phyloP scores from a whole-genome alignment of 2,888 invertebrate species.

The Pseudolycoriella hygida region DNA sequence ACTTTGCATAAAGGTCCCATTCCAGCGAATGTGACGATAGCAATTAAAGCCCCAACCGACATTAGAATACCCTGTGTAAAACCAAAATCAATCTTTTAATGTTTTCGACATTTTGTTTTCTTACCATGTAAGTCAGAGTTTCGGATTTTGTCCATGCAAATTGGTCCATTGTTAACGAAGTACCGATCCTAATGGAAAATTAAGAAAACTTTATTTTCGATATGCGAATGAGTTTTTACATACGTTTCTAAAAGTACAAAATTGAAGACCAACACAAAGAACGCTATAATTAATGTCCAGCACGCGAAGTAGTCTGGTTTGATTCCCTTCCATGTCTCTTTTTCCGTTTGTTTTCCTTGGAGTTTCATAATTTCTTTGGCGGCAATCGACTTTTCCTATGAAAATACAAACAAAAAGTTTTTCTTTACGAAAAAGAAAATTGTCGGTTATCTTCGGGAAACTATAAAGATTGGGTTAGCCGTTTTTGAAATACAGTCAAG shows the following conservation, averaged over 20 bases:
- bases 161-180: conserved; percentile 74
- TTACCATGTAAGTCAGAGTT: conserved; percentile 58
- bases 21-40: conserved; percentile 50
- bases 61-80: conserved; percentile 39
- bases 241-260: conserved; percentile 74
- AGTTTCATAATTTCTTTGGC: conserved; percentile 60
- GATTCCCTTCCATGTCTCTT: conserved; percentile 49
- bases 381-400: conserved; percentile 48
- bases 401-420: not conserved
- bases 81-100: too few species aligned
- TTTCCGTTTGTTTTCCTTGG: conserved; percentile 51
- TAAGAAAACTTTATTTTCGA: not conserved
- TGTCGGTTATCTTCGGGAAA: too few species aligned
- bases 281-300: conserved; percentile 62
- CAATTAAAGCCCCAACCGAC: conserved; percentile 61
- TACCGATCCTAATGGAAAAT: conserved; percentile 40
- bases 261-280: conserved; percentile 72
- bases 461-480: too few species aligned
- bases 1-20: conserved; percentile 52
- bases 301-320: conserved; percentile 60
- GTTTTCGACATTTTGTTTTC: too few species aligned
- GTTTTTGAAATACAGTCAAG: too few species aligned
- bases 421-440: too few species aligned
- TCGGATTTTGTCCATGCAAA: conserved; percentile 68
- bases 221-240: conserved; percentile 12